Percentiles rank a stretch among this genome's conserved stretches.
Evolutionary conservation across 2,797 vertebrate genomes (phyloP).

Genomic region (Menidia menidia): DNA sequence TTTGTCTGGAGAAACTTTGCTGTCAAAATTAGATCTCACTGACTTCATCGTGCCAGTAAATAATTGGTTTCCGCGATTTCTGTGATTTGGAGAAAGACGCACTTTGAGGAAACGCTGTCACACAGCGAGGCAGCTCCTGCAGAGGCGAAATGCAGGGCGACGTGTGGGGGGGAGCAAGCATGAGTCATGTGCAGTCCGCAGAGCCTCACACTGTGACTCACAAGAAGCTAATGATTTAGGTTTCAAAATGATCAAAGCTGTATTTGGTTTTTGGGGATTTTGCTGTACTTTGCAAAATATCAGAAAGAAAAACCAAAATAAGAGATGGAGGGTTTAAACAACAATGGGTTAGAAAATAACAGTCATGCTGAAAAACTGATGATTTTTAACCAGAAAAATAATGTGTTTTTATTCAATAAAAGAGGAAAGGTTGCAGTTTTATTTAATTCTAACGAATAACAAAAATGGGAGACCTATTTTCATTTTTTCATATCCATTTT

Average conservation of each 20-base stretch:
- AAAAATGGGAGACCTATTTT: too few relatives aligned
- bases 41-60: conserved; percentile 24
- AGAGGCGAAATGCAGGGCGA: conserved; percentile 4
- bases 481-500: too few relatives aligned
- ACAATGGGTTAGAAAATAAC: neutral
- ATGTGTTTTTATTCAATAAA: too few relatives aligned
- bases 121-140: conserved; percentile 1
- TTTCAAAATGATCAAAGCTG: neutral
- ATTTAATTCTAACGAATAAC: too few relatives aligned
- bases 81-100: conserved; percentile 18
- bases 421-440: too few relatives aligned
- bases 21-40: neutral
- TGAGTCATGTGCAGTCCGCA: conserved; percentile 41
- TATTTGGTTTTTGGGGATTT: neutral
- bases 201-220: conserved; percentile 6
- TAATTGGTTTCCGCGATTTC: neutral
- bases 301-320: neutral
- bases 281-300: neutral
- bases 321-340: neutral
- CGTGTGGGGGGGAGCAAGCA: conserved; percentile 26
- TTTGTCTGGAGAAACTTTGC: too few relatives aligned
- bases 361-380: too few relatives aligned
- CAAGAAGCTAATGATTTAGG: neutral
- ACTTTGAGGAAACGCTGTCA: conserved; percentile 32
- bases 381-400: too few relatives aligned